Evolutionary conservation across 2,797 vertebrate genomes (phyloP).

Genomic region (Anguilla megastoma): DNA sequence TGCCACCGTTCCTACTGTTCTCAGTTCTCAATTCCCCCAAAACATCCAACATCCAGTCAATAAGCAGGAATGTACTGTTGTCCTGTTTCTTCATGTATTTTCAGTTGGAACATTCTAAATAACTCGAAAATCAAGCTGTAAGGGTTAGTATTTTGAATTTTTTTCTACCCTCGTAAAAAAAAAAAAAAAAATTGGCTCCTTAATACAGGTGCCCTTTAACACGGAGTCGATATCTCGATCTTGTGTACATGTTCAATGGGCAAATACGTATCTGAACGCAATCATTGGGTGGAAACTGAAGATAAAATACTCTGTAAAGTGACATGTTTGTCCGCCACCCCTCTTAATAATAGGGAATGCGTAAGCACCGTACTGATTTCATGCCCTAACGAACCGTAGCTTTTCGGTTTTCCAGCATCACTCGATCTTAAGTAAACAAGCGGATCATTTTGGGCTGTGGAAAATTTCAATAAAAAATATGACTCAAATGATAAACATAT

Average conservation of each 20-base stretch:
- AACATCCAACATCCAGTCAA: no score
- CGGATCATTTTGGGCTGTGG: neutral
- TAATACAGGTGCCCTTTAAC: neutral
- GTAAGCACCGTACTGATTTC: neutral
- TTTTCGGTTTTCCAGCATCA: neutral
- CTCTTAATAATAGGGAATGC: neutral
- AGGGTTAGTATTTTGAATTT: neutral
- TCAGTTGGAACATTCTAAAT: neutral
- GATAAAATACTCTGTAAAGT: neutral
- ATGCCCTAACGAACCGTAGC: neutral
- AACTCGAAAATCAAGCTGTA: neutral
- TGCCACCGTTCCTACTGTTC: neutral
- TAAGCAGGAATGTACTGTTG: neutral
- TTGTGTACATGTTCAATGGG: neutral
- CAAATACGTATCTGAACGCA: neutral
- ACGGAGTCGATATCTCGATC: neutral
- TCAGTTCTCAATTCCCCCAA: no score
- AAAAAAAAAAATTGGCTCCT: neutral
- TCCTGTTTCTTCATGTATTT: neutral
- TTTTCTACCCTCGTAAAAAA: neutral
- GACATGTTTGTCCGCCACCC: neutral
- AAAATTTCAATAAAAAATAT: neutral
- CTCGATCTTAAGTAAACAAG: neutral
- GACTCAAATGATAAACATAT: neutral
- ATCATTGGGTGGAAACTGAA: neutral